Evolutionary conservation across 1,140 invertebrate species (phyloP).

Genomic region (Cotesia chilonis): DNA sequence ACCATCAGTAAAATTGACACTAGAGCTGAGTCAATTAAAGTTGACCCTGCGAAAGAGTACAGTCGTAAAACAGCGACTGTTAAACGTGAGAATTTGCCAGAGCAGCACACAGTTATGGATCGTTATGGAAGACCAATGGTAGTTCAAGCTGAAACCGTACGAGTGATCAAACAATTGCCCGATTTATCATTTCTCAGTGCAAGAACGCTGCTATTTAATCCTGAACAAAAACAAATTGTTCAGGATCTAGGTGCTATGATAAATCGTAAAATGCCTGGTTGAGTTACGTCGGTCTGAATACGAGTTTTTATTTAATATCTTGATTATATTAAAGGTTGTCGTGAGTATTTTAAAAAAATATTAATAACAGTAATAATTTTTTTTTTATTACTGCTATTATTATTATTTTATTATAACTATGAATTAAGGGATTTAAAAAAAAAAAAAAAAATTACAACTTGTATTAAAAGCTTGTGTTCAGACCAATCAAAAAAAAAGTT

Average conservation of each 20-base stretch:
- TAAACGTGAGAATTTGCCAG: slow-evolving; percentile 40
- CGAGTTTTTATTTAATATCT: slow-evolving; percentile 50
- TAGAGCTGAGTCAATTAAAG: too few species aligned
- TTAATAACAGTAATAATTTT: background rate
- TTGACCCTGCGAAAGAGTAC: too few species aligned
- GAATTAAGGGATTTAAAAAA: background rate
- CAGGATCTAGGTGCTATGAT: slow-evolving; percentile 63
- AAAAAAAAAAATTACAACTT: slow-evolving; percentile 23
- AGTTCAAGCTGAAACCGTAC: slow-evolving; percentile 55
- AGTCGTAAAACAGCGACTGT: slow-evolving; percentile 34
- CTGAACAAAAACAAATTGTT: slow-evolving; percentile 60
- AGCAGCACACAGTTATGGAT: slow-evolving; percentile 55
- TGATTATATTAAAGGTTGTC: slow-evolving; percentile 15
- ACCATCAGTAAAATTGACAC: too few species aligned
- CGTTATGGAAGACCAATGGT: slow-evolving; percentile 58
- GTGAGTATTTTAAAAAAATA: too few species aligned
- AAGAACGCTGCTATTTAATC: slow-evolving; percentile 60
- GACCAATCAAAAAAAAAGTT: slow-evolving; percentile 43
- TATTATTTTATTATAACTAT: slow-evolving; percentile 7
- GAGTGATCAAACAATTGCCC: slow-evolving; percentile 60
- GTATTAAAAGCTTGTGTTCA: slow-evolving; percentile 56
- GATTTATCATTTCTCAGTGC: slow-evolving; percentile 62
- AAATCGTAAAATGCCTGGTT: slow-evolving; percentile 65
- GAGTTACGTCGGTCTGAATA: slow-evolving; percentile 66
- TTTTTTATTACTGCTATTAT: slow-evolving; percentile 10